Evolutionary conservation across 2,888 invertebrate species (phyloP).

Genomic region (Fragum sueziense): DNA sequence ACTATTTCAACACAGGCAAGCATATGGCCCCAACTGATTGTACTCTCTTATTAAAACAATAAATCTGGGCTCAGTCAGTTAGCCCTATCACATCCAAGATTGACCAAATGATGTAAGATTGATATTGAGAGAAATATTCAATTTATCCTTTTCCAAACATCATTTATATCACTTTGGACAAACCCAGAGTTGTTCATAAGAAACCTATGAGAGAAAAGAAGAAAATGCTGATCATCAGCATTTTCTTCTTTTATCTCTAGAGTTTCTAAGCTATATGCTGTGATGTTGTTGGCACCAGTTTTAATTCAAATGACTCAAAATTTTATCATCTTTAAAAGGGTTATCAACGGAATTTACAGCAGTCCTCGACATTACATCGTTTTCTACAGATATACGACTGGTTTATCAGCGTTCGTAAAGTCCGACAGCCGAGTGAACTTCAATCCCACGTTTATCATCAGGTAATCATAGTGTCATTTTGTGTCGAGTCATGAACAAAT

Average conservation of each 20-base stretch:
- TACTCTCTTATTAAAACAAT: constrained; percentile 24
- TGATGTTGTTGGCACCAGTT: no score
- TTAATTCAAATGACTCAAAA: no score
- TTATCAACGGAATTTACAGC: constrained; percentile 53
- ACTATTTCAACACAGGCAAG: no score
- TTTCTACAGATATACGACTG: constrained; percentile 5
- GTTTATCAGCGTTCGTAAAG: constrained; percentile 54
- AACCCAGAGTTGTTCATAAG: no score
- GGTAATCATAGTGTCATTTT: constrained; percentile 60
- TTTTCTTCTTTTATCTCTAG: no score
- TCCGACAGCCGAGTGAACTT: constrained; percentile 53
- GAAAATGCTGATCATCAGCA: no score
- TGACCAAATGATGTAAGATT: constrained; percentile 55
- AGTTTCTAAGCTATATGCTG: no score
- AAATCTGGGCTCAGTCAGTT: constrained; percentile 38
- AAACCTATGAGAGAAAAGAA: no score
- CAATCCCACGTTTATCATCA: constrained; percentile 54
- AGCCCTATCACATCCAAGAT: constrained; percentile 29
- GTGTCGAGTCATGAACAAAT: no score
- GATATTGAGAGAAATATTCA: constrained; percentile 58
- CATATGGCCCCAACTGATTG: not conserved
- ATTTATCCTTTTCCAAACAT: no score
- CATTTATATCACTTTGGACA: no score
- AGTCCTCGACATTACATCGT: constrained; percentile 41
- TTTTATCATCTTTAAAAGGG: no score